Base-by-base conservation (phyloP, 1,140 invertebrate species). In the Ctenoplectra terminalis region DNA sequence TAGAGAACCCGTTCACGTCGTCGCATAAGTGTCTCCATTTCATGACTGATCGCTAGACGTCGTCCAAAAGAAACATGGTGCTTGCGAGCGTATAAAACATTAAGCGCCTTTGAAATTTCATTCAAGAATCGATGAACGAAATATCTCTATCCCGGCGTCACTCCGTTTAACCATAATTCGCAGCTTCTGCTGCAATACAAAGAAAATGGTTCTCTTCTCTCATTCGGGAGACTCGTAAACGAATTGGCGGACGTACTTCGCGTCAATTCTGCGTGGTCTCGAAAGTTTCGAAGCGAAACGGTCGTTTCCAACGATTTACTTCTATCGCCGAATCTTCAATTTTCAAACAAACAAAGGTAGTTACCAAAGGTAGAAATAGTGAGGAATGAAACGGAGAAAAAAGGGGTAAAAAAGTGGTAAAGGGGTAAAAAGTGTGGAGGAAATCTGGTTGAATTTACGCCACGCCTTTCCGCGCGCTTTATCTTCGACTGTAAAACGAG, bases 201-300 rank as follows among this genome's bases (percentile, higher is more conserved):
- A 13, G 7, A 6, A 60, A 60, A 31, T 20, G 2, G 7, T 9
- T 3, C 17, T 20, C 58, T 8, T 5, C 17, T 8, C 1, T 9
- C 46, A 13, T 48, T 13, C 1, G 3, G 40, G 13, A 48, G 15
- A 48, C 4, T 48, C 26, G 13, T 74, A 74, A 81, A 64, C 78
- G 48, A 43, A 43, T 56, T 74, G 8, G 8, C 40, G 40, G 11
- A 70, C 61, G 48, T 69, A 77, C 77, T 77, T 72, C 43, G 26
- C 37, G 52, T 75, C 71, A 67, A 82, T 82, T 66, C 54, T 52
- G 64, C 43, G 46, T 2, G n/a, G n/a, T n/a, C n/a, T n/a, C n/a
- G n/a, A n/a, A n/a, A n/a, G n/a, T n/a, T n/a, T n/a, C n/a, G n/a
- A n/a, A n/a, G n/a, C n/a, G n/a, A n/a, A n/a, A n/a, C n/a, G n/a